Percentiles rank a stretch among this genome's conserved stretches.
phyloP scores from a whole-genome alignment of 1,140 invertebrate species.

The Saxidomus purpurata region DNA sequence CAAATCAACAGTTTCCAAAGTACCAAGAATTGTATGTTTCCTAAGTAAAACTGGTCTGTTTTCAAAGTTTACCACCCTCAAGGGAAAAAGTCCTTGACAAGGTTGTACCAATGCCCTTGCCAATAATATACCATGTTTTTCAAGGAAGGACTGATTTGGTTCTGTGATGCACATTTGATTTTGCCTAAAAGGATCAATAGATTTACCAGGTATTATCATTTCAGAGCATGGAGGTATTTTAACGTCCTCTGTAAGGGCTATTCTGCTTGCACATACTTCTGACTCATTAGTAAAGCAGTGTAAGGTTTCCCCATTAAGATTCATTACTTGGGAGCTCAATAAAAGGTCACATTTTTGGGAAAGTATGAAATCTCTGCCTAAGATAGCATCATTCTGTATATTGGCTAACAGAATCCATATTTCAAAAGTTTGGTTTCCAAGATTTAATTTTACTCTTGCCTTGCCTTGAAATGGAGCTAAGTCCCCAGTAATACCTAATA shows the following conservation, averaged over 20 bases:
- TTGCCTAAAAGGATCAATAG: too few relatives aligned
- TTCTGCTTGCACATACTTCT: too few relatives aligned
- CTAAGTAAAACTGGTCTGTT: not conserved
- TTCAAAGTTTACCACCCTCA: not conserved
- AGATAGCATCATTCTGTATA: too few relatives aligned
- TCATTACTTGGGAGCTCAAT: too few relatives aligned
- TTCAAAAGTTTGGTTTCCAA: conserved; percentile 12
- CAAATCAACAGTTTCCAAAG: not conserved
- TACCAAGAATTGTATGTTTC: too few relatives aligned
- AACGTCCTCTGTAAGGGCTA: too few relatives aligned
- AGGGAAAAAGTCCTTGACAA: too few relatives aligned
- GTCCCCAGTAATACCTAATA: not conserved
- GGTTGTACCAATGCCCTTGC: not conserved
- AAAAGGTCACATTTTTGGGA: too few relatives aligned
- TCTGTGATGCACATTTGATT: too few relatives aligned
- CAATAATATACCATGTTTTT: not conserved
- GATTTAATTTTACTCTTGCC: not conserved
- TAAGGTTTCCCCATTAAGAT: too few relatives aligned
- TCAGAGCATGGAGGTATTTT: not conserved
- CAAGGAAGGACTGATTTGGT: not conserved
- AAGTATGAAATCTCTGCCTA: too few relatives aligned
- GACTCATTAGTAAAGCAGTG: too few relatives aligned
- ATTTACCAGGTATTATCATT: not conserved
- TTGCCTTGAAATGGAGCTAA: not conserved
- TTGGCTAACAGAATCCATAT: not conserved